Evolutionary conservation across 1,140 invertebrate genomes (phyloP), one percentile per base, ranked within the genome.

Genomic region (Zaprionus gabonicus): DNA sequence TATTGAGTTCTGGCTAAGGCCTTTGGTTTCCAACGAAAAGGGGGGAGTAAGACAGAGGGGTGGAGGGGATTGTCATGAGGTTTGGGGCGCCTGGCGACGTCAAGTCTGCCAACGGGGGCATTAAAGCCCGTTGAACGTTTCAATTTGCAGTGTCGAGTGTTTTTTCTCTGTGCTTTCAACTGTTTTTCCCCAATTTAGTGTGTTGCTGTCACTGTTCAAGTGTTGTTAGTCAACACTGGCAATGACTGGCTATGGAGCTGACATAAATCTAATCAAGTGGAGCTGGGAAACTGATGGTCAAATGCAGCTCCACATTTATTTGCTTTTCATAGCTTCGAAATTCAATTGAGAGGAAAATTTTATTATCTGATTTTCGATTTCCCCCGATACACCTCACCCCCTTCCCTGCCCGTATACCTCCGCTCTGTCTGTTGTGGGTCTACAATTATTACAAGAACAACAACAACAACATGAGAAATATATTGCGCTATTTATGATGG

Each of bases 241-340:
- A 13, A 4, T 17, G 34, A n/a, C 46, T 13, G 46, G 15, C 46
- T 10, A 55, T 44, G 38, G 49, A 46, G 58, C 41, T 55, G 63
- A 53, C 74, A 80, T 70, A 87, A 90, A 88, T 88, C 80, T 81
- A 88, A 88, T 88, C 84, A 88, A 87, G 78, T 87, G 81, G 76
- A 62, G 65, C 66, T 67, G 41, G 34, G 66, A 38, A 38, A 23
- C 68, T 12, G 65, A 20, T 65, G 63, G 53, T 68, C 65, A 27
- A 67, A 44, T 63, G 34, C 36, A 55, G 34, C 36, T 60, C 57
- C 17, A 71, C 64, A 56, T 84, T 86, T 83, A 88, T 86, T 78
- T 86, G 73, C 76, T 82, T 73, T 86, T 74, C 62, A 76, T 67
- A 69, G 80, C 71, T 72, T 31, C 63, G 3, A 73, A 90, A 88